phyloP scores from a whole-genome alignment of 2,888 invertebrate species.

The Psococerastis gibbosa region DNA sequence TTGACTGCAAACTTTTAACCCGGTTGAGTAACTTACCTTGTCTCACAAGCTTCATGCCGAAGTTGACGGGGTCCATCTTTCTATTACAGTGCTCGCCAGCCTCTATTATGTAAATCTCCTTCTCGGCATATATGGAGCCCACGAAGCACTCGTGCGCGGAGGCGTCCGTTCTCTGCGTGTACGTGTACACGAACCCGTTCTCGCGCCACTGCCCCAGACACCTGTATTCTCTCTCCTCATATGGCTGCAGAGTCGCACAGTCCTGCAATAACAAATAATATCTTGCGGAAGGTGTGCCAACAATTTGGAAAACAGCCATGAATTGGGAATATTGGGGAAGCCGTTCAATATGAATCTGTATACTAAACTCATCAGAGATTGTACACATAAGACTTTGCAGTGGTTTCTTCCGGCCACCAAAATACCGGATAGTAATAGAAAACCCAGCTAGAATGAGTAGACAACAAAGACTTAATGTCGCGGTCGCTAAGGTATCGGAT shows the following conservation, averaged over 20 bases:
- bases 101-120: conserved; percentile 43
- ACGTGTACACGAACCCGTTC: conserved; percentile 38
- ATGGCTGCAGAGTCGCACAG: conserved; percentile 36
- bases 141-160: conserved; percentile 45
- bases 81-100: conserved; percentile 44
- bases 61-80: conserved; percentile 34
- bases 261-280: conserved; percentile 23
- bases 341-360: too few relatives aligned
- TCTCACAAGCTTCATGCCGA: conserved; percentile 41
- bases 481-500: too few relatives aligned
- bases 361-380: too few relatives aligned
- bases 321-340: too few relatives aligned
- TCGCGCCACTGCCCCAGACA: conserved; percentile 49
- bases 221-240: conserved; percentile 43
- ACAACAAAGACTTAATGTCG: too few relatives aligned
- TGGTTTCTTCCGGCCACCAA: too few relatives aligned
- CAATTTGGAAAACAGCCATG: too few relatives aligned
- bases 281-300: too few relatives aligned
- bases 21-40: conserved; percentile 28
- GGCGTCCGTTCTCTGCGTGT: conserved; percentile 40
- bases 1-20: too few relatives aligned
- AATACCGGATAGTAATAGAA: too few relatives aligned
- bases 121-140: conserved; percentile 35
- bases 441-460: too few relatives aligned
- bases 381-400: too few relatives aligned